Conservation (phyloP, 2,888 invertebrate species). For the Incurvaria masculella region DNA sequence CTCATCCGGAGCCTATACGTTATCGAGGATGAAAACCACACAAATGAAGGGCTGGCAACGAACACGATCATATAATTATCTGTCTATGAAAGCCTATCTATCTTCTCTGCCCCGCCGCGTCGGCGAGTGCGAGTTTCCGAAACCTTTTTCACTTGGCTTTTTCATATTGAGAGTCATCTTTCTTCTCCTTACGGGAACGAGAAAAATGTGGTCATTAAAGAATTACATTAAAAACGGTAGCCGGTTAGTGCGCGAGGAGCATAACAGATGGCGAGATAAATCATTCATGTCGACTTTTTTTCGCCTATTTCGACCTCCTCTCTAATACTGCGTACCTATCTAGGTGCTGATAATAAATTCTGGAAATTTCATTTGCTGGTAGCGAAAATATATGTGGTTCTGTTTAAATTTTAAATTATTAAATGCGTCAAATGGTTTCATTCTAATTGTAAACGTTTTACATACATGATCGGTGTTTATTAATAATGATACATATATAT, state of each 20-base stretch:
- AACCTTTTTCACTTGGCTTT: background rate
- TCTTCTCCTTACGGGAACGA: background rate
- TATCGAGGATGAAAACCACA: no score
- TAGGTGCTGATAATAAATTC: background rate
- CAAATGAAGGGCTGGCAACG: no score
- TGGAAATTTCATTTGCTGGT: background rate
- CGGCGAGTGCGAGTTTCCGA: background rate
- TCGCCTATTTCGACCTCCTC: background rate
- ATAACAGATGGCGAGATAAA: background rate
- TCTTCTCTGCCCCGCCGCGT: background rate
- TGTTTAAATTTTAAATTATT: background rate
- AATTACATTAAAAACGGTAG: background rate
- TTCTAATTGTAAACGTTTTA: no score
- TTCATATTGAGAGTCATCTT: background rate
- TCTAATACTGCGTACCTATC: background rate
- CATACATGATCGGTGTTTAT: no score
- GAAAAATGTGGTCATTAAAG: background rate
- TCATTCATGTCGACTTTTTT: background rate
- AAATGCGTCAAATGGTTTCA: no score
- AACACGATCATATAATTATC: no score
- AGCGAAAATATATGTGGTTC: background rate
- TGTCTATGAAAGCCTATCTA: background rate
- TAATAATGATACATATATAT: no score
- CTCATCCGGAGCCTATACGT: no score
- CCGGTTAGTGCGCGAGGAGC: background rate